phyloP scores from a whole-genome alignment of 2,888 invertebrate species.

The Agrilus cyanescens region DNA sequence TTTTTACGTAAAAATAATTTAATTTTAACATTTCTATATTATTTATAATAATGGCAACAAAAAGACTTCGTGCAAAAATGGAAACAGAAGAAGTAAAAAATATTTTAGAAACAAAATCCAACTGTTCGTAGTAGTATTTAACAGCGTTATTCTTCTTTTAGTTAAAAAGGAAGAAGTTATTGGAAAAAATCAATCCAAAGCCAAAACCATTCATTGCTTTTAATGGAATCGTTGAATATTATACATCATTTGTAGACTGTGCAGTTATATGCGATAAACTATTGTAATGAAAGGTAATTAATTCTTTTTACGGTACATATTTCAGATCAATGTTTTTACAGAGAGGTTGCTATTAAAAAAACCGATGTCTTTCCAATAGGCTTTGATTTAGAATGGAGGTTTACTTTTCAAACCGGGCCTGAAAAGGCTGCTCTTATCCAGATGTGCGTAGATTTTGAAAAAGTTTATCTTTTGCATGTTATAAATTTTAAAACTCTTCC shows the following conservation, averaged over 20 bases:
- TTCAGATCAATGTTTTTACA: constrained; percentile 17
- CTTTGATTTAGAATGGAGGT: constrained; percentile 58
- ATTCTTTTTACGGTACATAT: constrained; percentile 2
- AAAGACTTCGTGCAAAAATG: too few species aligned
- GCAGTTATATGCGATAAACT: constrained; percentile 37
- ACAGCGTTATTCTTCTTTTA: too few species aligned
- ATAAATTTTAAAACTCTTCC: constrained; percentile 44
- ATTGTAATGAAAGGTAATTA: constrained; percentile 27
- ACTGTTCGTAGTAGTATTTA: too few species aligned
- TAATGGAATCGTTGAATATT: constrained; percentile 28
- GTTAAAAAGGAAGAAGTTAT: too few species aligned
- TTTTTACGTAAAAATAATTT: too few species aligned
- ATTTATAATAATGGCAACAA: too few species aligned
- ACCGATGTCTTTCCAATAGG: constrained; percentile 41
- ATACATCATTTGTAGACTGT: constrained; percentile 35
- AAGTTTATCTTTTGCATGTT: constrained; percentile 48
- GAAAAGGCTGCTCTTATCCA: constrained; percentile 51
- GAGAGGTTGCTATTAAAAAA: constrained; percentile 28
- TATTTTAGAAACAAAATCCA: too few species aligned
- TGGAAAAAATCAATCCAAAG: neutral
- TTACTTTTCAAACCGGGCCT: constrained; percentile 45
- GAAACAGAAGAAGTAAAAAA: too few species aligned
- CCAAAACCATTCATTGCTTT: constrained; percentile 22
- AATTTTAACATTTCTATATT: too few species aligned
- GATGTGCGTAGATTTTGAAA: constrained; percentile 44